Evolutionary conservation across 2,888 invertebrate genomes (phyloP), one percentile per base, ranked within the genome.

Genomic region (Pristionchus mayeri): DNA sequence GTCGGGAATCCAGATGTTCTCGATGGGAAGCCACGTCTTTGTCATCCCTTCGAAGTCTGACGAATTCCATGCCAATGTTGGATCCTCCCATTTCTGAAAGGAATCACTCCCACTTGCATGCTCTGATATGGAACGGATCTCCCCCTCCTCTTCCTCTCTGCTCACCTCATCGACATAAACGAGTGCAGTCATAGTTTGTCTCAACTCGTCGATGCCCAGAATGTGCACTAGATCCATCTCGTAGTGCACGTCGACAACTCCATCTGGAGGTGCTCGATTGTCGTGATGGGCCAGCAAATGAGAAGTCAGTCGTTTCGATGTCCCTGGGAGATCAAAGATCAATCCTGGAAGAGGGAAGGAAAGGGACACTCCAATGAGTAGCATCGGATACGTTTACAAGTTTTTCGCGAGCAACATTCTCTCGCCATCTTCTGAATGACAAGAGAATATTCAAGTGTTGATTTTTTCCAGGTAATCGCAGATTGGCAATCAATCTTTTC

Each of bases 1-100:
- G 93, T 97, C 97, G 0, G 97, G 97, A 89, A 95, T 95, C 97
- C 97, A 97, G 48, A 97, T 96, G 87, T 96, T 94, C 90, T 95
- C 95, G 93, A 95, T 96, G 0, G 97, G 97, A 91, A 97, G 95
- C 92, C 96, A 95, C 82, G 97, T 96, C 76, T 96, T 96, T 89
- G 94, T 95, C 87, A 97, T 96, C 16, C 96, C 96, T 18, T 95
- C 96, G 92, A 96, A 97, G 85, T 96, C 96, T 13, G 96, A 95
- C 3, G 95, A 94, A 93, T 96, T 96, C 97, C 97, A 97, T 87
- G 95, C 94, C 67, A 97, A 94, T 91, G 96, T 96, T 89, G 95
- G 95, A 93, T 97, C 97, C 52, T 95, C 95, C 97, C 97, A 97
- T 87, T 95, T 95, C 94, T 94, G 85, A n/a, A n/a, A n/a, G n/a